Percentiles rank a stretch among this genome's conserved stretches.
These are phyloP conservation scores for Tadarida brasiliensis DNA, from an alignment of 2,797 vertebrate genomes.

Conservation along the genomic window DNA sequence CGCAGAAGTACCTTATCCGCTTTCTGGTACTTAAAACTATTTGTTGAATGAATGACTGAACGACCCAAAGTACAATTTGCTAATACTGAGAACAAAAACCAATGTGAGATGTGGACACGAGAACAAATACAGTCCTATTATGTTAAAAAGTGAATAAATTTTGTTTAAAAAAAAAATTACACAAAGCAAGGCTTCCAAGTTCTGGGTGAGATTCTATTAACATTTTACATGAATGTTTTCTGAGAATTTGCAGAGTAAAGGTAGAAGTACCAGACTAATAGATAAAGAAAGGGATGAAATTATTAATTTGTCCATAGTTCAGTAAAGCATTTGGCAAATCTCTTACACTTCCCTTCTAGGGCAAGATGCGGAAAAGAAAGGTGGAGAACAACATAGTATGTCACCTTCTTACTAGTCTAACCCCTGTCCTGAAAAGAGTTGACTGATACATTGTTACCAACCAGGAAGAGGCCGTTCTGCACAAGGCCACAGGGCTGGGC, in stretches of 20 bases:
- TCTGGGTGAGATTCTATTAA: constrained; percentile 7
- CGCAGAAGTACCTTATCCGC: not conserved
- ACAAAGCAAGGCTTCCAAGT: not conserved
- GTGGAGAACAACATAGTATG: not conserved
- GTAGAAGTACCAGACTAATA: not conserved
- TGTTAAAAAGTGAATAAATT: not conserved
- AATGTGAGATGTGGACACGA: not conserved
- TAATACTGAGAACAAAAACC: constrained; percentile 22
- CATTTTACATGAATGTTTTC: constrained; percentile 21
- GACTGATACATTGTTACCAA: not conserved
- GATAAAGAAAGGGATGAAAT: not conserved
- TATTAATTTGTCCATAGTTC: not conserved
- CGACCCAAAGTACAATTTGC: not conserved
- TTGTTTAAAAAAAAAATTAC: not conserved
- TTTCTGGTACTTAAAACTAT: not conserved
- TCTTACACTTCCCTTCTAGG: not conserved
- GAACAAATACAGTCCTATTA: not conserved
- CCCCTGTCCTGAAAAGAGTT: not conserved
- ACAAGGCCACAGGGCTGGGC: not conserved
- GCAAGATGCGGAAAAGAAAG: not conserved
- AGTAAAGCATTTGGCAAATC: not conserved
- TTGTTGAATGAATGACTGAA: not conserved
- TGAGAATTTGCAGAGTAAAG: constrained; percentile 10
- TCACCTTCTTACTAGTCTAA: not conserved
- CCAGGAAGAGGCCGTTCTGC: not conserved